These are phyloP conservation scores for Drosophila mayaguana DNA, from an alignment of 2,888 invertebrate species.

Conservation along the genomic window DNA sequence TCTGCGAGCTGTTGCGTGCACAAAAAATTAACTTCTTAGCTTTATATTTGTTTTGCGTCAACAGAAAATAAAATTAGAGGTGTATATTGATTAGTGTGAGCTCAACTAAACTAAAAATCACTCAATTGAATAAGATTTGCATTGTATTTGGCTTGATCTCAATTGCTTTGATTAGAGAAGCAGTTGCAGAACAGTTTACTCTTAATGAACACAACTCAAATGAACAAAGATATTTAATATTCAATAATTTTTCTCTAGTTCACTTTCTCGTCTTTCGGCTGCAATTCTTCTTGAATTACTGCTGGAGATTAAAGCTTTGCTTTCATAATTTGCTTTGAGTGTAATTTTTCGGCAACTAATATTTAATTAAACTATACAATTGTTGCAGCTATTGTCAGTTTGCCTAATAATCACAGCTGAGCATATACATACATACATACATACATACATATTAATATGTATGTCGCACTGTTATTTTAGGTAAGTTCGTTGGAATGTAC, in stretches of 20 bases:
- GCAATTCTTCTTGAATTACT: not conserved
- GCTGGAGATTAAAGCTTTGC: not conserved
- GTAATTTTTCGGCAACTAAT: slow-evolving; percentile 1
- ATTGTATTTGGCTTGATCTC: not conserved
- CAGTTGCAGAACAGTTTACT: not conserved
- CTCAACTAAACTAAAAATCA: not conserved
- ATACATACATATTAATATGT: not conserved
- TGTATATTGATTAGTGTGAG: not conserved
- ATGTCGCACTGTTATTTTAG: not conserved
- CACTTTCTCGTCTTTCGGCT: not conserved
- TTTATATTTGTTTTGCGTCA: not conserved
- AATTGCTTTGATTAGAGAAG: too few species aligned
- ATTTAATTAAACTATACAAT: slow-evolving; percentile 5
- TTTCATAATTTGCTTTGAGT: not conserved
- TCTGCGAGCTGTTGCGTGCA: too few species aligned
- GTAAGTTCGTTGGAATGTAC: not conserved
- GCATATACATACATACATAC: not conserved
- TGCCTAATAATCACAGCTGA: slow-evolving; percentile 34
- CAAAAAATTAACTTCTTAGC: too few species aligned
- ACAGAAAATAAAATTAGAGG: not conserved
- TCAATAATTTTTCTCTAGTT: not conserved
- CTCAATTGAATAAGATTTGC: not conserved
- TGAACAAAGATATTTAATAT: not conserved
- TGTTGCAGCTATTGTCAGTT: not conserved
- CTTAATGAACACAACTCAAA: not conserved